Evolutionary conservation across 2,888 invertebrate genomes (phyloP).

Genomic region (Helobdella robusta): DNA sequence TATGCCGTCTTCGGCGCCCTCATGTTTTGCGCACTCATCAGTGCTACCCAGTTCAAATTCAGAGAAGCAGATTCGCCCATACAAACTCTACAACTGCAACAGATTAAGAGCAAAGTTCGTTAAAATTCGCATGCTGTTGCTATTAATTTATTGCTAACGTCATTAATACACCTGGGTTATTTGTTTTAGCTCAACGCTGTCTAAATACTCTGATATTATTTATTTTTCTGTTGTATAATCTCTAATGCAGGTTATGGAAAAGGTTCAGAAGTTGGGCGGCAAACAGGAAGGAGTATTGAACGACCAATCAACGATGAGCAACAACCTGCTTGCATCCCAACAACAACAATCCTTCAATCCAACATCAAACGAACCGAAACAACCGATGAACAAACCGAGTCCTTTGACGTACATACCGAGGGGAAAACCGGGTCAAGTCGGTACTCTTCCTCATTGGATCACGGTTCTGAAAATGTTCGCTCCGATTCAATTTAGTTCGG

Average conservation of each 20-base stretch:
- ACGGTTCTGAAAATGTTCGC: slow-evolving; percentile 80
- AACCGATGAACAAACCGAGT: too few relatives aligned
- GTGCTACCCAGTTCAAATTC: slow-evolving; percentile 73
- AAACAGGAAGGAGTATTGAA: background rate
- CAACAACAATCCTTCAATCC: background rate
- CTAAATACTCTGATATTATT: background rate
- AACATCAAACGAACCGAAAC: too few relatives aligned
- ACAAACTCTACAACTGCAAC: slow-evolving; percentile 38
- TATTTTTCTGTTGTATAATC: background rate
- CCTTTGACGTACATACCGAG: slow-evolving; percentile 33
- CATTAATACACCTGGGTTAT: background rate
- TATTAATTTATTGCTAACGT: too few relatives aligned
- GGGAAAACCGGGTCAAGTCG: slow-evolving; percentile 34
- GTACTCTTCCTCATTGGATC: slow-evolving; percentile 61
- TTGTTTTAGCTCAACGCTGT: background rate
- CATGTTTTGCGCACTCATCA: slow-evolving; percentile 85
- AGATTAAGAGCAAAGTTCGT: slow-evolving; percentile 39
- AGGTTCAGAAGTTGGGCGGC: background rate
- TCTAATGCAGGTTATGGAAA: background rate
- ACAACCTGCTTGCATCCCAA: background rate
- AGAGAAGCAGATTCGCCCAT: slow-evolving; percentile 36
- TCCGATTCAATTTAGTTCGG: slow-evolving; percentile 66
- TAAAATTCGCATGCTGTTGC: background rate
- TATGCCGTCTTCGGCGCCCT: slow-evolving; percentile 93
- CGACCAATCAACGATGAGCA: background rate